Conservation (phyloP, 2,113 vertebrate species). For the Turdus rufiventris region DNA sequence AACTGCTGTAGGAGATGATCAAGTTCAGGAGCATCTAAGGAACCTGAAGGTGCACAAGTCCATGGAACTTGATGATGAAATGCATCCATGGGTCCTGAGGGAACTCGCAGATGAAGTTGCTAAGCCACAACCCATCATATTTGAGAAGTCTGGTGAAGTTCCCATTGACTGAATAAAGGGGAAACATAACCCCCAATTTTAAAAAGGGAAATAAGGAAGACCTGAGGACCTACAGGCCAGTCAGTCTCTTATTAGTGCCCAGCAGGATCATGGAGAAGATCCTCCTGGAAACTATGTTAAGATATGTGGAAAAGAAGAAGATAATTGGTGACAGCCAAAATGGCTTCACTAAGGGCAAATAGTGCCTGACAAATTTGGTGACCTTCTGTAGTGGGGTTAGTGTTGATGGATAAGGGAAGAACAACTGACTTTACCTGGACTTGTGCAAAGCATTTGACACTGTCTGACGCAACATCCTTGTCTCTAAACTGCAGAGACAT, state of each 20-base stretch:
- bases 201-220: neutral
- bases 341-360: neutral
- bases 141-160: neutral
- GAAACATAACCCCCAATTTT: neutral
- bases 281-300: neutral
- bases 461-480: neutral
- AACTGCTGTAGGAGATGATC: neutral
- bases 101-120: neutral
- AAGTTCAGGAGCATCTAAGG: neutral
- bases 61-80: neutral
- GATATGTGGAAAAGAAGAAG: neutral
- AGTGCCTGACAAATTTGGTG: neutral
- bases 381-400: neutral
- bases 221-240: neutral
- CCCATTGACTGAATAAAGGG: neutral
- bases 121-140: neutral
- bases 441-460: neutral
- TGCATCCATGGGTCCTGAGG: neutral
- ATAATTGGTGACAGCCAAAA: neutral
- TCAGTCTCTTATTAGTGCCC: neutral
- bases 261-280: neutral
- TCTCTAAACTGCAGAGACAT: neutral
- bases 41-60: neutral
- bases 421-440: neutral
- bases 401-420: neutral